Base-by-base conservation (phyloP, 2,888 invertebrate species). In the Uloborus plumipes region DNA sequence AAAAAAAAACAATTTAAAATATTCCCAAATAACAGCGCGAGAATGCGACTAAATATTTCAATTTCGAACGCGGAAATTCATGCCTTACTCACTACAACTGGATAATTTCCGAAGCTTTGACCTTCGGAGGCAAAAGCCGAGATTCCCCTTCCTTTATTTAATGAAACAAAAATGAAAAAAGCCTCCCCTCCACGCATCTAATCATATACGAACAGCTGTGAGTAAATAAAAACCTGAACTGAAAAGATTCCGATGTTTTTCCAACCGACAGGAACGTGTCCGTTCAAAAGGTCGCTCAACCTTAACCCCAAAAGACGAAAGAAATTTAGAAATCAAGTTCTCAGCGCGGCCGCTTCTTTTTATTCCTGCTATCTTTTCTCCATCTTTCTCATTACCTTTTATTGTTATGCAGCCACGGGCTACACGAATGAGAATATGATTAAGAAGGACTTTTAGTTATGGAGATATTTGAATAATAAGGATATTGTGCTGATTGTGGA, bases 221-320 rank as follows among this genome's bases (percentile, higher is more conserved):
- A 49, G 64, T 64, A 64, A 64, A 64, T 64, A 64, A 64, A 64
- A 64, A 39, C 39, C 13, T 18, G 64, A 9, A 16, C 64, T 1
- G 49, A 18, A 49, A 64, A 64, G 64, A 47, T 31, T 26, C 62
- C n/a, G 31, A 31, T 26, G 15, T n/a, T 31, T 14, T 31, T 61
- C n/a, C 31, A n/a, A n/a, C 18, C 13, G 31, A 14, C n/a, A 16
- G 47, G 64, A 47, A 49, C 64, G 64, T 26, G 50, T 18, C 26
- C 22, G 66, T 26, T 66, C 51, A 50, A 61, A 80, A 80, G 79
- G 73, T 80, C 79, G 64, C 53, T 80, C 73, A 80, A 73, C 79
- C 67, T 80, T 80, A 73, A 80, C 79, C 31, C 73, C 39, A 20
- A 55, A 15, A 26, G 31, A 31, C 39, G 18, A 49, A 20, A 79